phyloP scores from a whole-genome alignment of 2,888 invertebrate species.

The Achlya flavicornis region DNA sequence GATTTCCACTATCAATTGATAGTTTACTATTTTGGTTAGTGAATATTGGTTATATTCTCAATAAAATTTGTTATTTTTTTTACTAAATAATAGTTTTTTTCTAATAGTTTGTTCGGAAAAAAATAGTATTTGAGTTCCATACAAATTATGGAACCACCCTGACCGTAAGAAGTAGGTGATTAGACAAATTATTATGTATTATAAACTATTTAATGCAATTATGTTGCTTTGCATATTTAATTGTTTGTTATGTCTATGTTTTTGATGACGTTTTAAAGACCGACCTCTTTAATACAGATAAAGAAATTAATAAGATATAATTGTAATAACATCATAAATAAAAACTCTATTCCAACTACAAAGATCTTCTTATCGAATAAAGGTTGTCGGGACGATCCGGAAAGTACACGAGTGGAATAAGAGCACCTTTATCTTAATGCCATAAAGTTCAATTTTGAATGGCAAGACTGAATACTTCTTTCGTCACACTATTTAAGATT shows the following conservation, averaged over 20 bases:
- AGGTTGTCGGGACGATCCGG: not conserved
- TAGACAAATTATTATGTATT: conserved; percentile 18
- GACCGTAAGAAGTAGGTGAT: conserved; percentile 14
- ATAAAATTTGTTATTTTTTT: not conserved
- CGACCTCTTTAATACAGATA: not conserved
- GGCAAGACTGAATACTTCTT: not conserved
- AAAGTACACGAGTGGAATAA: not conserved
- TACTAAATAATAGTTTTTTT: not conserved
- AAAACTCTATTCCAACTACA: not conserved
- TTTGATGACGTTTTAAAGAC: conserved; percentile 15
- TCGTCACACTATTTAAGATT: not conserved
- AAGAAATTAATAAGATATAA: not conserved
- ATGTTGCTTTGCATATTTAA: conserved; percentile 24
- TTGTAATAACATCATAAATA: too few species aligned
- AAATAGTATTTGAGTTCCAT: conserved; percentile 5
- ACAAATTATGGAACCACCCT: not conserved
- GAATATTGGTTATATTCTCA: not conserved
- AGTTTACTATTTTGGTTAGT: not conserved
- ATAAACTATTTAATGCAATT: conserved; percentile 23
- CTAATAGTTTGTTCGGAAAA: not conserved
- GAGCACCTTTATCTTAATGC: not conserved
- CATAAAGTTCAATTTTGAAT: not conserved
- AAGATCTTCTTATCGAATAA: not conserved
- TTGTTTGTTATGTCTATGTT: conserved; percentile 29
- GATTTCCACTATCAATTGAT: conserved; percentile 1